Percentiles rank a stretch among this genome's conserved stretches.
Evolutionary conservation across 1,140 invertebrate species (phyloP).

Genomic region (Drosophila bifasciata): DNA sequence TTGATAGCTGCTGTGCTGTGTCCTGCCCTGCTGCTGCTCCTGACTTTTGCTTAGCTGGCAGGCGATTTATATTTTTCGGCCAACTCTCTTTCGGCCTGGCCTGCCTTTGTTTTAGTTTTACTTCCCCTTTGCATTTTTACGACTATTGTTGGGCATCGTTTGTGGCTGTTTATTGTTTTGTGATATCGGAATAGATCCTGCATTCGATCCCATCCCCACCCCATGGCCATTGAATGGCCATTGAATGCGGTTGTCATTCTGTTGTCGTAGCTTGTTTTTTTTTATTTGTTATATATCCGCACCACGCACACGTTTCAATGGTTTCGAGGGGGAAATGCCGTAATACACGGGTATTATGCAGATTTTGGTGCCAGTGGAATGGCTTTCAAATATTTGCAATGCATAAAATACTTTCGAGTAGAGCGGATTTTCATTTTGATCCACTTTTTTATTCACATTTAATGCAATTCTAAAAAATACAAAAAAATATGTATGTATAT

Average conservation of each 20-base stretch:
- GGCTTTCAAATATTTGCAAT: slow-evolving; percentile 48
- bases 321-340: slow-evolving; percentile 37
- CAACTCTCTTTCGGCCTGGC: slow-evolving; percentile 22
- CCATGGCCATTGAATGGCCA: slow-evolving; percentile 69
- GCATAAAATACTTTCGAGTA: slow-evolving; percentile 30
- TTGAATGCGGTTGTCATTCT: slow-evolving; percentile 73
- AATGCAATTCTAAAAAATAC: slow-evolving; percentile 24
- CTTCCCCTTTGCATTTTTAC: slow-evolving; percentile 66
- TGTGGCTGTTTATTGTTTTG: slow-evolving; percentile 71
- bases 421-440: slow-evolving; percentile 1
- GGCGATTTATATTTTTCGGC: slow-evolving; percentile 66
- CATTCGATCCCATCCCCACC: too few relatives aligned
- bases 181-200: slow-evolving; percentile 52
- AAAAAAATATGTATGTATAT: too few relatives aligned
- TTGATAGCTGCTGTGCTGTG: slow-evolving; percentile 39
- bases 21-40: too few relatives aligned
- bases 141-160: slow-evolving; percentile 34
- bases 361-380: slow-evolving; percentile 27
- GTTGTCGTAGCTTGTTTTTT: slow-evolving; percentile 70
- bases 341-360: slow-evolving; percentile 60
- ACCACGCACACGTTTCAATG: slow-evolving; percentile 52
- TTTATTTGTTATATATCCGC: slow-evolving; percentile 40
- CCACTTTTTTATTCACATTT: slow-evolving; percentile 31
- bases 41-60: slow-evolving; percentile 71
- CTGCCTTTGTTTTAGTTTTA: slow-evolving; percentile 38